Conservation (phyloP, 2,113 vertebrate genomes). For the Donacobius atricapilla region DNA sequence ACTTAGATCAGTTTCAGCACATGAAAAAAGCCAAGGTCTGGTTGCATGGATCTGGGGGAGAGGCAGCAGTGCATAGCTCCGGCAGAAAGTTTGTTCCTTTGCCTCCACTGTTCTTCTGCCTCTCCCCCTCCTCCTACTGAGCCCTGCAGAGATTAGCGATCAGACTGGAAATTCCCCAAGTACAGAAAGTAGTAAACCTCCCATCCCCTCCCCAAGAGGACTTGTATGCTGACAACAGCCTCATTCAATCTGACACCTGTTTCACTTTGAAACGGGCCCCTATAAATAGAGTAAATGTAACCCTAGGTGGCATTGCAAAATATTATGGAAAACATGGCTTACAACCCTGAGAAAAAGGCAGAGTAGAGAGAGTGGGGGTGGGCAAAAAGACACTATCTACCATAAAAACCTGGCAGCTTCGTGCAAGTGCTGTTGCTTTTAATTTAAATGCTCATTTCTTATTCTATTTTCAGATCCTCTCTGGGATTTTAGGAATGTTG, state of each 20-base stretch:
- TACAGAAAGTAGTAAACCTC: not conserved
- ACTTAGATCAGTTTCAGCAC: not conserved
- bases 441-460: slow-evolving; percentile 75
- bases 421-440: slow-evolving; percentile 67
- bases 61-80: not conserved
- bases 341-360: slow-evolving; percentile 21
- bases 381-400: slow-evolving; percentile 51
- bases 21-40: not conserved
- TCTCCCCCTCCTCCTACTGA: not conserved
- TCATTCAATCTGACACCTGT: slow-evolving; percentile 45
- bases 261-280: slow-evolving; percentile 28
- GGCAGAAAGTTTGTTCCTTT: not conserved
- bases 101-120: not conserved
- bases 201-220: not conserved
- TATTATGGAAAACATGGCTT: slow-evolving; percentile 35
- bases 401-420: slow-evolving; percentile 60
- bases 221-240: not conserved
- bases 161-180: not conserved
- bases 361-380: not conserved
- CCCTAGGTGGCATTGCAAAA: slow-evolving; percentile 18
- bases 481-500: slow-evolving; percentile 77
- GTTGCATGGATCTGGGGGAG: not conserved
- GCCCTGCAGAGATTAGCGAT: not conserved
- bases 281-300: slow-evolving; percentile 32
- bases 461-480: slow-evolving; percentile 78